Conservation (phyloP, 2,888 invertebrate species). For the Linnaemya vulpina region DNA sequence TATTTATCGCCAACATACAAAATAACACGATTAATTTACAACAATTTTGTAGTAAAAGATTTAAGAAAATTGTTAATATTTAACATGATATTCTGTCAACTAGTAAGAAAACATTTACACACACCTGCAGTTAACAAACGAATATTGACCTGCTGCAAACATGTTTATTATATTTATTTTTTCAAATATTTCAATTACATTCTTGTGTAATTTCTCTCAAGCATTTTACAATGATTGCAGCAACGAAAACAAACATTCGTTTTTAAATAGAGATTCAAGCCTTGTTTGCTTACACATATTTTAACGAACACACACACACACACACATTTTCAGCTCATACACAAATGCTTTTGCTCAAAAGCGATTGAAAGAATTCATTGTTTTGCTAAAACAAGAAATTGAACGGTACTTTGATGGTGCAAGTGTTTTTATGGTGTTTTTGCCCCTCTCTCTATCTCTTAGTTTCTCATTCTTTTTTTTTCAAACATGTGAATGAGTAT, state of each 20-base stretch:
- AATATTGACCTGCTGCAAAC: conserved; percentile 3
- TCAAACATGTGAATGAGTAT: conserved; percentile 52
- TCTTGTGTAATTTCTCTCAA: conserved; percentile 36
- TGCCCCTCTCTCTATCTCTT: background rate
- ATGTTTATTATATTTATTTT: background rate
- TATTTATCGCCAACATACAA: too few species aligned
- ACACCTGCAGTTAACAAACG: conserved; percentile 16
- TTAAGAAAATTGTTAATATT: background rate
- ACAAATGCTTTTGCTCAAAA: background rate
- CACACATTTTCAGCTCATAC: background rate
- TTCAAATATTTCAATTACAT: conserved; percentile 57
- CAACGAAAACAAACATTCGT: conserved; percentile 58
- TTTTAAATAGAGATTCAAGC: conserved; percentile 31
- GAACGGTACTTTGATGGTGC: conserved; percentile 52
- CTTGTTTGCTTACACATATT: conserved; percentile 20
- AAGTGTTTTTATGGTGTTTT: conserved; percentile 44
- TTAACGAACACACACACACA: background rate
- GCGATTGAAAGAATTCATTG: conserved; percentile 36
- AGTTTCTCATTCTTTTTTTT: background rate
- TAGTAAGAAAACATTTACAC: background rate
- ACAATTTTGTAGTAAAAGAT: background rate
- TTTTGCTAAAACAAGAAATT: conserved; percentile 57
- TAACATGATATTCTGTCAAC: background rate
- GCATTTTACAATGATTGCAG: conserved; percentile 46
- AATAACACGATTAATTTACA: background rate